phyloP scores from a whole-genome alignment of 2,888 invertebrate genomes.

The Amorpha juglandis region DNA sequence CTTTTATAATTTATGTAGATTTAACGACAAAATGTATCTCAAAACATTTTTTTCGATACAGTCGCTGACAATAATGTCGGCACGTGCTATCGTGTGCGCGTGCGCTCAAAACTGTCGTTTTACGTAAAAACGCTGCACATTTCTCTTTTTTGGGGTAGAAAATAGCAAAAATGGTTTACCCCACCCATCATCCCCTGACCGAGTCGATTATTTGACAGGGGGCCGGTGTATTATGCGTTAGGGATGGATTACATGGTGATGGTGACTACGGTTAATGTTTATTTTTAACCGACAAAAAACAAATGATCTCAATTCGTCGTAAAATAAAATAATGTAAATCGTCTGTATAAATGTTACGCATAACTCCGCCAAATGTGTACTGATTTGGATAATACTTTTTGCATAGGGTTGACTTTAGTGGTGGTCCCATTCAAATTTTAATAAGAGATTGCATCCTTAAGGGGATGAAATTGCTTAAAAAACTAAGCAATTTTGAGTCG shows the following conservation, averaged over 20 bases:
- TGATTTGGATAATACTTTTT: too few species aligned
- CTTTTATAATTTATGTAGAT: background rate
- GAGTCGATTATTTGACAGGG: conserved; percentile 67
- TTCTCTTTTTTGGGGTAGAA: conserved; percentile 74
- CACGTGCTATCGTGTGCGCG: conserved; percentile 73
- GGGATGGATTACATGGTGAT: conserved; percentile 58
- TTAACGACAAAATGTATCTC: background rate
- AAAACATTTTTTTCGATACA: conserved; percentile 18
- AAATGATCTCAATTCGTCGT: too few species aligned
- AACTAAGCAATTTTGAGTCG: too few species aligned
- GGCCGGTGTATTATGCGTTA: conserved; percentile 73
- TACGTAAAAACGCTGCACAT: conserved; percentile 76
- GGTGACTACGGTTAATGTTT: background rate
- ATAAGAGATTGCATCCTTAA: too few species aligned
- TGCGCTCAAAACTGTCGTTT: conserved; percentile 78
- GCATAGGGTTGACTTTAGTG: too few species aligned
- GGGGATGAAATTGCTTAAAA: too few species aligned
- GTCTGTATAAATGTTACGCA: too few species aligned
- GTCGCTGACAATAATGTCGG: conserved; percentile 32
- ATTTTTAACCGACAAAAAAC: too few species aligned
- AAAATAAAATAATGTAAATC: too few species aligned
- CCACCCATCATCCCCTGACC: conserved; percentile 66
- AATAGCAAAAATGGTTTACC: conserved; percentile 76
- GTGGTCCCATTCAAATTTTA: too few species aligned
- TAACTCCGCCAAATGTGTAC: too few species aligned